Evolutionary conservation across 2,888 invertebrate genomes (phyloP).

Genomic region (Clivina fossor): DNA sequence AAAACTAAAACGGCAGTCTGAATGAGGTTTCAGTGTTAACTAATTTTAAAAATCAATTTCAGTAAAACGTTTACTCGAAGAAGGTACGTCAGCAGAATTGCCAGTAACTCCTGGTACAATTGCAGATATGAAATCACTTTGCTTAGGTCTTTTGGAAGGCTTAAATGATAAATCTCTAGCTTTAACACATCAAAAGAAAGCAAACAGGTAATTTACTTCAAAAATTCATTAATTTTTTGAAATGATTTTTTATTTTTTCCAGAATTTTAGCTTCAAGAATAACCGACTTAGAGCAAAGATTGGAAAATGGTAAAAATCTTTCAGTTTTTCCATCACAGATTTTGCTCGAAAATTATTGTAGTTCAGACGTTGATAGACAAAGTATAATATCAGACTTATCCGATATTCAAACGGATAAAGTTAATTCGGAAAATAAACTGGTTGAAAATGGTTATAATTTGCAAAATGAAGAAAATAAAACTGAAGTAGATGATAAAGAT

Average conservation of each 20-base stretch:
- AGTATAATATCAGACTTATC: too few species aligned
- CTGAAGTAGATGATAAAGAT: conserved; percentile 52
- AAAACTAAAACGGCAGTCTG: too few species aligned
- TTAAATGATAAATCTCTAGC: conserved; percentile 84
- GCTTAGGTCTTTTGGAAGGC: conserved; percentile 78
- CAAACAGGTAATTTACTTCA: conserved; percentile 68
- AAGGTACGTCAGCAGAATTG: conserved; percentile 58
- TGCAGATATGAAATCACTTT: conserved; percentile 75
- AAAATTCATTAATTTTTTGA: neutral
- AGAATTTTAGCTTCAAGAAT: conserved; percentile 81
- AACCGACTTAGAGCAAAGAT: conserved; percentile 76
- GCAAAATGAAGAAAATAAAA: conserved; percentile 44
- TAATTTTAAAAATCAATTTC: conserved; percentile 42
- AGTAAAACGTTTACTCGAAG: conserved; percentile 76
- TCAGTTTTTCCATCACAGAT: conserved; percentile 66
- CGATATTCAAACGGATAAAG: conserved; percentile 44
- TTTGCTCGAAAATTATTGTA: conserved; percentile 64
- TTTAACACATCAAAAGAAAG: conserved; percentile 80
- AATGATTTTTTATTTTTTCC: conserved; percentile 24
- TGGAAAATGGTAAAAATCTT: conserved; percentile 62
- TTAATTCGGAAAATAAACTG: conserved; percentile 39
- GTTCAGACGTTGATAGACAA: conserved; percentile 57
- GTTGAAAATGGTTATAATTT: conserved; percentile 20
- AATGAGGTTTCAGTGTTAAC: too few species aligned
- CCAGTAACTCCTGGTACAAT: conserved; percentile 67